Evolutionary conservation across 1,140 invertebrate genomes (phyloP), one percentile per base, ranked within the genome.

Genomic region (Drosophila melanica): DNA sequence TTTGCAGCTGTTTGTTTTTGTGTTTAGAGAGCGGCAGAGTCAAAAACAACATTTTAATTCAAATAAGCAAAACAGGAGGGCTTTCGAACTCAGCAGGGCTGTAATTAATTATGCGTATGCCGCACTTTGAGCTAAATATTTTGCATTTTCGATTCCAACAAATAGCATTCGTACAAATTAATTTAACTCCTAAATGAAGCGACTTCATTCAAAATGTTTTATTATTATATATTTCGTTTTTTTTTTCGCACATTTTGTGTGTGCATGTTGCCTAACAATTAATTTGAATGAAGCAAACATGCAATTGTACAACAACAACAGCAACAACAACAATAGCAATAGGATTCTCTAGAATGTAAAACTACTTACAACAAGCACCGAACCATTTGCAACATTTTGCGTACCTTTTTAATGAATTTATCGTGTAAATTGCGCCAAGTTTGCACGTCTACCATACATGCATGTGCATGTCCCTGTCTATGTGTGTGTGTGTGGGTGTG

Each of bases 331-430:
- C 60, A 18, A 37, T 47, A 65, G 42, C 12, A 71, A 23, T 16
- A 20, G 33, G 44, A 66, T 37, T 37, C 45, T 12, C 62, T 45
- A 41, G 48, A 70, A 23, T 23, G 16, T 20, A 10, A 30, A 54
- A 55, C 66, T 67, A 54, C 50, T 60, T 53, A 23, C 48, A 51
- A 41, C 55, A 79, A 70, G 75, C 75, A 59, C 35, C 55, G 42
- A 72, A 73, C 51, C 64, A 86, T 86, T 86, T 89, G 51, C 75
- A 67, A 23, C 58, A 76, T 76, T 79, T 82, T 86, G 79, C 82
- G 82, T 86, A 86, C 79, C 79, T 87, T 86, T 82, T 89, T 86
- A 86, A 87, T 86, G 82, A 86, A 82, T 86, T 86, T 87, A 86
- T 89, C 79, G 75, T 86, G 82, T 86, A 87, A 82, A 87, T 87